Evolutionary conservation across 92 coral and sea anemone species (phyloP), one percentile per base, ranked within the genome.

Genomic region (Ricordea florida): DNA sequence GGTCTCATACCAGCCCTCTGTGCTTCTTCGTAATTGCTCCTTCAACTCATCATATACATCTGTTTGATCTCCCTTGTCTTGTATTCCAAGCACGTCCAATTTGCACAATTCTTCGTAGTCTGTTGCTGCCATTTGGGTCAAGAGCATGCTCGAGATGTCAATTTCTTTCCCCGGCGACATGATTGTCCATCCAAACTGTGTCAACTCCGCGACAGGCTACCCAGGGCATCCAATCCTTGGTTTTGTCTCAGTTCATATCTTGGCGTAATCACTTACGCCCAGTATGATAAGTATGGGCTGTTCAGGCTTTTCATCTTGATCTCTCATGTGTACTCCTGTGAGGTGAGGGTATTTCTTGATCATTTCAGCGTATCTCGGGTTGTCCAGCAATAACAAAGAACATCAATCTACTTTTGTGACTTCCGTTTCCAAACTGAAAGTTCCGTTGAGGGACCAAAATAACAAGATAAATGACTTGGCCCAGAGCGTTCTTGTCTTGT

Each of bases 271-370:
- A 52, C 67, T 71, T n/a, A 35, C 63, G 17, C 79, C 67, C 26
- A 71, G 66, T 22, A 79, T 79, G 5, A 85, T 11, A 43, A 69
- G 90, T 20, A 85, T 69, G 6, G 90, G 90, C 18, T 70, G 72
- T 16, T 78, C 76, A 24, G 80, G 31, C 72, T 78, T 78, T 35
- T 70, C 64, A 44, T 78, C 90, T 29, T 15, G 64, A 50, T 85
- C 90, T 27, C 55, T 42, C 84, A 67, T 62, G 35, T 60, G 37
- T 8, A 77, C 85, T n/a, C 65, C 87, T 10, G 37, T 68, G 61
- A 69, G n/a, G n/a, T n/a, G n/a, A n/a, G n/a, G n/a, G n/a, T n/a
- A n/a, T n/a, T n/a, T n/a, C n/a, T n/a, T n/a, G n/a, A n/a, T n/a
- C n/a, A n/a, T n/a, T n/a, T n/a, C n/a, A n/a, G n/a, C n/a, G n/a